Evolutionary conservation across 2,888 invertebrate species (phyloP), one percentile per base, ranked within the genome.

Genomic region (Clistopyga incitator): DNA sequence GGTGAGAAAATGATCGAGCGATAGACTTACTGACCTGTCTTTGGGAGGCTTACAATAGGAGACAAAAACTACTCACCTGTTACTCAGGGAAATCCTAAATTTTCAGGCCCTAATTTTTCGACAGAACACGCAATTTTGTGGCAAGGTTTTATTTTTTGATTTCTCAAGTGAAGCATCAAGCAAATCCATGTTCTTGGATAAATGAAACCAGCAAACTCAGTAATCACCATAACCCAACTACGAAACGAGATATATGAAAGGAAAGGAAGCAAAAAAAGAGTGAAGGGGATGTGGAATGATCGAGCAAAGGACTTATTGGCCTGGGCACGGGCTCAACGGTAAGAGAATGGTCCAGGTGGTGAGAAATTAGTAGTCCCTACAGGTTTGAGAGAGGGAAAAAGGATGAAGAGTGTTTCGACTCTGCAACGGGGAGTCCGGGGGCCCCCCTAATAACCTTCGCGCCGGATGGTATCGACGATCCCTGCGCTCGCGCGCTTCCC

Each of bases 401-500:
- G 78, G 78, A 67, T 74, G 77, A 52, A 82, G 67, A 77, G 70
- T 78, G 80, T 81, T 84, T 78, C 78, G 78, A 83, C 79, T 68
- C 61, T 83, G 77, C 70, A 76, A 78, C 82, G 56, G 67, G 56
- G 74, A 81, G 67, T 76, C 67, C 72, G 25, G 67, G 70, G 70
- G 34, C 64, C 85, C 85, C 87, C 87, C 89, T 91, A 91, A 91
- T 91, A 89, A 89, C 90, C 86, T 87, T 89, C 86, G 82, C 87
- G 87, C 89, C 89, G 91, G 90, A 91, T 90, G 90, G 90, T 92
- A 92, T 92, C 91, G 90, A 89, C 86, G 88, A 88, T 88, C 82
- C 85, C 84, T 82, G 67, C 29, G 79, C 59, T 42, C 70, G 72
- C 75, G 50, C 68, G 72, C 86, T 87, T 86, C 87, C 88, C 85